Conservation (phyloP, 2,113 vertebrate species). For the Chloropsis hardwickii region DNA sequence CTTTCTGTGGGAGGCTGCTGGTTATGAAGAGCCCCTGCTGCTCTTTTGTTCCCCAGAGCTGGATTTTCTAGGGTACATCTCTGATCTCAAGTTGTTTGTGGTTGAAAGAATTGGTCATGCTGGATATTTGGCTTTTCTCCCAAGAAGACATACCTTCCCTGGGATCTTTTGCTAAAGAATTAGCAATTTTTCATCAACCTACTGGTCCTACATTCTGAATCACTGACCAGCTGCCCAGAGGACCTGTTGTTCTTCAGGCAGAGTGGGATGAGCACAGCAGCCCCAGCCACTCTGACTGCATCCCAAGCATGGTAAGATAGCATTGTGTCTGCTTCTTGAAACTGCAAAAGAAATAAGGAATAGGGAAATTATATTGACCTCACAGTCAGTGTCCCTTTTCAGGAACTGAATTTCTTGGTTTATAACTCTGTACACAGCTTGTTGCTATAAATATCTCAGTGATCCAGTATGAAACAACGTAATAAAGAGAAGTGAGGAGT, state of each 20-base stretch:
- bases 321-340: not conserved
- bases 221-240: not conserved
- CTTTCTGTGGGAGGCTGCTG: not conserved
- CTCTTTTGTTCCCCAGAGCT: not conserved
- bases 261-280: not conserved
- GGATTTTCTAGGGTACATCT: not conserved
- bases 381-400: constrained; percentile 6
- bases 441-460: not conserved
- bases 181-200: not conserved
- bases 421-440: not conserved
- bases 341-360: not conserved
- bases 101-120: not conserved
- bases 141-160: not conserved
- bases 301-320: not conserved
- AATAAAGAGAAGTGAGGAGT: not conserved
- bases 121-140: not conserved
- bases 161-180: not conserved
- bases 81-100: not conserved
- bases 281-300: not conserved
- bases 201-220: not conserved
- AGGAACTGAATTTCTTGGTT: constrained; percentile 21
- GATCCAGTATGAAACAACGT: not conserved
- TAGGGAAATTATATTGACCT: constrained; percentile 1
- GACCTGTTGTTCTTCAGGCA: not conserved
- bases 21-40: not conserved